phyloP scores from a whole-genome alignment of 2,888 invertebrate species.

The Choristoneura rosaceana region DNA sequence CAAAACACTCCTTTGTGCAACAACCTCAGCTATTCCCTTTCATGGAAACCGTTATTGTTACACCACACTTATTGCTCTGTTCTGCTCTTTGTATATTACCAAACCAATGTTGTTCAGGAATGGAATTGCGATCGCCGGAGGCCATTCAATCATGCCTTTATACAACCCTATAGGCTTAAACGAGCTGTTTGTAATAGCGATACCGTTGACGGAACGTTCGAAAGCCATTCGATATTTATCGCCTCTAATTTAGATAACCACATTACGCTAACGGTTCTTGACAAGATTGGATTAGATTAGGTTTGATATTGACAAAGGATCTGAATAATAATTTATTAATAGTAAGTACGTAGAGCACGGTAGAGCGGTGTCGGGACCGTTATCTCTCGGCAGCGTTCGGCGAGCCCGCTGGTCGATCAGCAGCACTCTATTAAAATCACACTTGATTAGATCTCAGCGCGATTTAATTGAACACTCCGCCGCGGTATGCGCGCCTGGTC shows the following conservation, averaged over 20 bases:
- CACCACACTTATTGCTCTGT: conserved; percentile 61
- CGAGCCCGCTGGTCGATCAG: conserved; percentile 53
- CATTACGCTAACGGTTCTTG: conserved; percentile 55
- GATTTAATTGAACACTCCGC: conserved; percentile 75
- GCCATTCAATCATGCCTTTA: conserved; percentile 56
- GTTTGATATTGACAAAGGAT: conserved; percentile 55
- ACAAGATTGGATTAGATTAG: conserved; percentile 54
- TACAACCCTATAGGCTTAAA: conserved; percentile 52
- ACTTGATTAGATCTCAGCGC: conserved; percentile 76
- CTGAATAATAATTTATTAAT: conserved; percentile 52
- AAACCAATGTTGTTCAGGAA: conserved; percentile 56
- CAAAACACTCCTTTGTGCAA: conserved; percentile 67
- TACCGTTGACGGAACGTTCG: conserved; percentile 48
- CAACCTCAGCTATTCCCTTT: conserved; percentile 66
- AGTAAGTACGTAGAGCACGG: conserved; percentile 6
- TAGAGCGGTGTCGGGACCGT: conserved; percentile 49
- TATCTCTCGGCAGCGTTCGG: conserved; percentile 54
- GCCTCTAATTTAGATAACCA: conserved; percentile 46
- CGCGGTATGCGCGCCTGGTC: conserved; percentile 74
- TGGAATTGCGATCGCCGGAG: conserved; percentile 60
- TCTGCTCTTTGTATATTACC: conserved; percentile 56
- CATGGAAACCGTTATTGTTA: conserved; percentile 71
- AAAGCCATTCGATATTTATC: conserved; percentile 45
- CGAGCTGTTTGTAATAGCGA: conserved; percentile 56
- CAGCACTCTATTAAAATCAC: conserved; percentile 77